phyloP scores from a whole-genome alignment of 2,888 invertebrate genomes.

The Lithophane ornitopus region DNA sequence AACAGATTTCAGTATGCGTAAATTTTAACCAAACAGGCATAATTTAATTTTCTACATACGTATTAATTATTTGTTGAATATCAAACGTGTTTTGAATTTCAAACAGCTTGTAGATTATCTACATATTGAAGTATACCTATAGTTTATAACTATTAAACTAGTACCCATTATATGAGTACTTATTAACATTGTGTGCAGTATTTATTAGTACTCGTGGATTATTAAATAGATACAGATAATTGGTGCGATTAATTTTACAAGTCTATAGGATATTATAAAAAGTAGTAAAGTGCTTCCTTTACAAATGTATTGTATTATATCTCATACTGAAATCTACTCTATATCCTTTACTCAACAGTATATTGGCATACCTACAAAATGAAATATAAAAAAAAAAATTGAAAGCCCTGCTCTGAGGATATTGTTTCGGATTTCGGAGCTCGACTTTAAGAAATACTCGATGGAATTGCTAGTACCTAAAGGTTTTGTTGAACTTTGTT shows the following conservation, averaged over 20 bases:
- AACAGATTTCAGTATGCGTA: constrained; percentile 42
- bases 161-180: neutral
- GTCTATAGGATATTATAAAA: neutral
- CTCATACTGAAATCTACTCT: neutral
- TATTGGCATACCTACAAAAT: neutral
- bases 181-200: constrained; percentile 12
- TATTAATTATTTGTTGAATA: constrained; percentile 36
- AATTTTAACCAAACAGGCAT: constrained; percentile 31
- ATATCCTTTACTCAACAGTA: neutral
- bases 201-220: constrained; percentile 22
- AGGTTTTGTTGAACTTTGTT: constrained; percentile 21
- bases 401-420: too few species aligned
- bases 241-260: neutral
- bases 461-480: neutral
- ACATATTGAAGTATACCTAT: constrained; percentile 17
- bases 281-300: neutral
- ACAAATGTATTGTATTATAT: neutral
- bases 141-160: constrained; percentile 9
- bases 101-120: constrained; percentile 28
- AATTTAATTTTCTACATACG: constrained; percentile 22
- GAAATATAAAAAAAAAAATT: neutral
- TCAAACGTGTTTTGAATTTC: constrained; percentile 40
- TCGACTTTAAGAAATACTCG: neutral
- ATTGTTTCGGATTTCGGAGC: neutral
- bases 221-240: constrained; percentile 4